Evolutionary conservation across 1,140 invertebrate genomes (phyloP), one percentile per base, ranked within the genome.

Genomic region (Platorchestia sp.): DNA sequence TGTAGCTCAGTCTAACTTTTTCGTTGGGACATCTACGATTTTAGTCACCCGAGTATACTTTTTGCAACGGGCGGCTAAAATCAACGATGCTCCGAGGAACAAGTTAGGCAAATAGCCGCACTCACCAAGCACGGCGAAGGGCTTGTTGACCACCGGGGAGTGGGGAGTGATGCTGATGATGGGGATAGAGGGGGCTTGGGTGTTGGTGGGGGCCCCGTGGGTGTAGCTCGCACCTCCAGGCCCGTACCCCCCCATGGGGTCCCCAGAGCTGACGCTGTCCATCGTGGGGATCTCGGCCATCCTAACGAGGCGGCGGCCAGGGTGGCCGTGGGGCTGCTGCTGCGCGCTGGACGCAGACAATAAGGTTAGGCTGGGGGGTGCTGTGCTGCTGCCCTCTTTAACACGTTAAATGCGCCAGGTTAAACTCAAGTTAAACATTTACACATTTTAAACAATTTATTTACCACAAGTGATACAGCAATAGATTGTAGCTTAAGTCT

Each of bases 141-240:
- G 96, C 95, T 96, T 96, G 96, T 96, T 96, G 87, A 97, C 97
- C 95, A 97, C 98, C 45, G 98, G 98, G 95, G 98, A 98, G 97
- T 99, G 98, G 6, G 98, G 98, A 51, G 98, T 99, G 90, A 99
- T 98, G 97, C 98, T 98, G 96, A 99, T 99, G 95, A 98, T 99
- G 96, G 98, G 98, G 96, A 98, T 96, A 95, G 96, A 86, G 45
- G 96, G 96, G 42, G 96, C 96, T 95, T 95, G 96, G 95, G 96
- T 53, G 44, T 95, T 96, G 19, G 98, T 86, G 98, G 97, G 97
- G 98, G 97, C 97, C 96, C 45, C 90, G 96, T 59, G 97, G 97
- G 91, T 96, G 96, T 95, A 97, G 96, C 45, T 96, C 10, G 59
- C 27, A 10, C 14, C 59, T 22, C 59, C 59, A 75, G 59, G 59